Conservation (phyloP, 2,888 invertebrate species). For the Epirrhoe alternata region DNA sequence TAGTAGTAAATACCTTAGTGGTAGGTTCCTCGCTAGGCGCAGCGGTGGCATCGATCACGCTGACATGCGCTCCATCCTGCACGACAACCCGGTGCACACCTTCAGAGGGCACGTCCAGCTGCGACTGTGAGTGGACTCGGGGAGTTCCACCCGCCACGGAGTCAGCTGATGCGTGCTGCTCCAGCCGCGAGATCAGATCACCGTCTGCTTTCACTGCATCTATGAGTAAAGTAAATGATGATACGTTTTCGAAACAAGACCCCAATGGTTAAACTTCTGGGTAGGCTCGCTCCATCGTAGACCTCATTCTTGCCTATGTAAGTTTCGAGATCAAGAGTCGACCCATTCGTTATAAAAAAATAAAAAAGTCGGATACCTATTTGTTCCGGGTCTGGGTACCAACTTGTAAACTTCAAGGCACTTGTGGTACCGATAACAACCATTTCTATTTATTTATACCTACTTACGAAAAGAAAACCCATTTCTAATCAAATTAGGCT, state of each 20-base stretch:
- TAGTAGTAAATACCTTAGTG: slow-evolving; percentile 62
- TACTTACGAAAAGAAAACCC: background rate
- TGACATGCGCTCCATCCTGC: slow-evolving; percentile 72
- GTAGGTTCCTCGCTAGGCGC: slow-evolving; percentile 67
- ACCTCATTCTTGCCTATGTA: too few relatives aligned
- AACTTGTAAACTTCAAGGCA: too few relatives aligned
- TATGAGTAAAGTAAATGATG: slow-evolving; percentile 37
- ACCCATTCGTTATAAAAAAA: too few relatives aligned
- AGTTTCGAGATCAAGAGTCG: too few relatives aligned
- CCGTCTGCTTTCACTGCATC: slow-evolving; percentile 75
- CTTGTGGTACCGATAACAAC: too few relatives aligned
- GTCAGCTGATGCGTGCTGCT: slow-evolving; percentile 74
- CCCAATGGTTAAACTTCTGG: too few relatives aligned
- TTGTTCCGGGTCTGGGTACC: too few relatives aligned
- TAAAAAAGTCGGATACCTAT: too few relatives aligned
- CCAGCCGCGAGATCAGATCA: slow-evolving; percentile 70
- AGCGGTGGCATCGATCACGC: slow-evolving; percentile 64
- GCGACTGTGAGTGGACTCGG: slow-evolving; percentile 77
- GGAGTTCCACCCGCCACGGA: slow-evolving; percentile 70
- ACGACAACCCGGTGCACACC: slow-evolving; percentile 83
- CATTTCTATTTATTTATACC: too few relatives aligned
- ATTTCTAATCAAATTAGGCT: background rate
- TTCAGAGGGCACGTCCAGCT: slow-evolving; percentile 84
- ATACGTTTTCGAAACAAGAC: background rate
- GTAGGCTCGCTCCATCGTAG: too few relatives aligned